These are phyloP conservation scores for Euschistus heros DNA, from an alignment of 1,140 invertebrate genomes.

Conservation along the genomic window DNA sequence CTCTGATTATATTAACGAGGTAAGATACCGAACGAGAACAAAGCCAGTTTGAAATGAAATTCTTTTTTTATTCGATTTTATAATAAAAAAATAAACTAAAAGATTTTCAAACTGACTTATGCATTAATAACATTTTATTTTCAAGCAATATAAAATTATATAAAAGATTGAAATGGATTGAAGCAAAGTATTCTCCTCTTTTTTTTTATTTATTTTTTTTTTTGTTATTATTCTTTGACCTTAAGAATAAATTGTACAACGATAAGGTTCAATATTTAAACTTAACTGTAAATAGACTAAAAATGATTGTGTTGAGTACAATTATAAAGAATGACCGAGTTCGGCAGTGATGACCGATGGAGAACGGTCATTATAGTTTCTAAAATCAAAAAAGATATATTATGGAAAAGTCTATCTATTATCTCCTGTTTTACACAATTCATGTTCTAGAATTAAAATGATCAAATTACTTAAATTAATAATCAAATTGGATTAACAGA, in stretches of 20 bases:
- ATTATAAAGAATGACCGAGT: slow-evolving; percentile 12
- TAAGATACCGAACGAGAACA: background rate
- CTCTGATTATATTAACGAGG: background rate
- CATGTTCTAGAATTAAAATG: too few species aligned
- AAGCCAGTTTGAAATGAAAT: slow-evolving; percentile 16
- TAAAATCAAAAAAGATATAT: too few species aligned
- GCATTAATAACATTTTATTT: background rate
- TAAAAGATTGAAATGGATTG: background rate
- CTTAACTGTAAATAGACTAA: background rate
- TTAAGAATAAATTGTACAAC: too few species aligned
- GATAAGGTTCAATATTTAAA: too few species aligned
- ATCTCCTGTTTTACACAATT: too few species aligned
- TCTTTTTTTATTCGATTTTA: background rate
- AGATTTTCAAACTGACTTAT: slow-evolving; percentile 14
- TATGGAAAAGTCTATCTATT: too few species aligned
- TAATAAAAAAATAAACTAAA: slow-evolving; percentile 16
- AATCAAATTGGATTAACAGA: too few species aligned
- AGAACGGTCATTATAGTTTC: background rate
- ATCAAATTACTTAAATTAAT: too few species aligned
- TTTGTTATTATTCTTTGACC: too few species aligned
- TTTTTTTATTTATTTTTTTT: too few species aligned
- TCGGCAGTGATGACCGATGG: slow-evolving; percentile 9
- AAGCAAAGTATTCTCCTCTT: background rate
- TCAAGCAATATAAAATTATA: slow-evolving; percentile 11
- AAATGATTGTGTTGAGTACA: slow-evolving; percentile 18